A percentile compares a stretch with the other conserved stretches of the same genome.
These are phyloP conservation scores for Spilarctia lutea DNA, from an alignment of 2,888 invertebrate genomes.

Conservation along the genomic window DNA sequence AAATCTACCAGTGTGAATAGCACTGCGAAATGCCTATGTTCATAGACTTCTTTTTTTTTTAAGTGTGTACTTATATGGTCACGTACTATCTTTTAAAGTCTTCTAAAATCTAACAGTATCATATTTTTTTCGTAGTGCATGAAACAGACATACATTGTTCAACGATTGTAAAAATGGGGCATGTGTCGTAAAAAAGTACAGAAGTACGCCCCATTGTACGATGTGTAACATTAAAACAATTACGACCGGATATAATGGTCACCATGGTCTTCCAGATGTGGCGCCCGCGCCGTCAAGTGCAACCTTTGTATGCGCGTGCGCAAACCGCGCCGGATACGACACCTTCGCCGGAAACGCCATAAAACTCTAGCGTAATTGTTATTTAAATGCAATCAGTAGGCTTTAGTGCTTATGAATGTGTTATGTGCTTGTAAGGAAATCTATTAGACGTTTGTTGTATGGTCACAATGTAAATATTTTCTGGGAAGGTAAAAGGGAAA, in stretches of 20 bases:
- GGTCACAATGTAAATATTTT: background rate
- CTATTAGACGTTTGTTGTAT: slow-evolving; percentile 21
- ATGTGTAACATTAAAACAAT: slow-evolving; percentile 13
- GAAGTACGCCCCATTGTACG: background rate
- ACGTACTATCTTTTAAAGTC: no score
- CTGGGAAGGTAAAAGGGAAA: background rate
- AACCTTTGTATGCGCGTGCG: slow-evolving; percentile 73
- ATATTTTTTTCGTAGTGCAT: no score
- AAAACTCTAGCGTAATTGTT: slow-evolving; percentile 74
- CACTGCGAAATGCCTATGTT: no score
- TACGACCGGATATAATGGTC: slow-evolving; percentile 48
- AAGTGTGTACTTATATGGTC: no score
- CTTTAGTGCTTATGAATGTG: slow-evolving; percentile 44
- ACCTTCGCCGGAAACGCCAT: slow-evolving; percentile 68
- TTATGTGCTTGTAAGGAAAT: slow-evolving; percentile 45
- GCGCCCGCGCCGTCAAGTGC: slow-evolving; percentile 60
- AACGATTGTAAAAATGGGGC: background rate
- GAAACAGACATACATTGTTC: no score
- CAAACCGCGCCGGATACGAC: slow-evolving; percentile 67
- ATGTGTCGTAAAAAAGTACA: background rate
- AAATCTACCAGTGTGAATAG: no score
- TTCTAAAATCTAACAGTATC: no score
- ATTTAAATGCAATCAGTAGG: slow-evolving; percentile 68
- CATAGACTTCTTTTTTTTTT: no score
- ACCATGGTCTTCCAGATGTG: slow-evolving; percentile 62